Base-by-base conservation (phyloP, 1,140 invertebrate species). In the Zaprionus ornatus region DNA sequence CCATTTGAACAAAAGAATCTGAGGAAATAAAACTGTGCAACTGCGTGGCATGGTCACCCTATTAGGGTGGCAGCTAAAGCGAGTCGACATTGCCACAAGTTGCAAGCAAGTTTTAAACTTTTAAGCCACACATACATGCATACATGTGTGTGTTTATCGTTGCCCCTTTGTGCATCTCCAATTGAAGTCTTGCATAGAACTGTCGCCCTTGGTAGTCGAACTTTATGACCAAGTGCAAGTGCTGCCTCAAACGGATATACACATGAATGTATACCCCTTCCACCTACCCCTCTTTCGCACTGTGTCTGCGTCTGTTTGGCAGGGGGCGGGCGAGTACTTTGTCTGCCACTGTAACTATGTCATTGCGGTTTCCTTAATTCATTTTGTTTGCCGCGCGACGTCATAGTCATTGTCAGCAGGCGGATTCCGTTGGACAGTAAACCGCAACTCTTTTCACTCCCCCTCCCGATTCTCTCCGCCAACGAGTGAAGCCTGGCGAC, bases 291-390 rank as follows among this genome's bases (percentile, higher is more conserved):
- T 42, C 7, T 17, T 12, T 67, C 19, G 25, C 55, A 35, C 23
- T 19, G 7, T 29, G 5, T 57, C 52, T 61, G 27, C 57, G 48
- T 57, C 67, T 68, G 59, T 29, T 25, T 21, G 12, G 13, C n/a
- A 1, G 12, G 37, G 4, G 13, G 25, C 13, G 54, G 4, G 25
- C n/a, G 23, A 23, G 63, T 55, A 63, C 55, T 45, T 56, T 10
- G 71, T 75, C 74, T 72, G 85, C 66, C 72, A 79, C 73, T 85
- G 85, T 90, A 90, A 90, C 85, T 85, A 82, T 90, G 85, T 90
- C 85, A 90, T 82, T 90, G 85, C 75, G 85, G 85, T 90, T 90
- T 77, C 85, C 85, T 90, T 90, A 90, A 90, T 90, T 90, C 85
- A 90, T 90, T 90, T 90, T 90, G 85, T 90, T 90, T 90, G 85